Percentiles rank a stretch among this genome's conserved stretches.
Conservation (phyloP, 2,888 invertebrate genomes). For the Polymixis flavicincta region DNA sequence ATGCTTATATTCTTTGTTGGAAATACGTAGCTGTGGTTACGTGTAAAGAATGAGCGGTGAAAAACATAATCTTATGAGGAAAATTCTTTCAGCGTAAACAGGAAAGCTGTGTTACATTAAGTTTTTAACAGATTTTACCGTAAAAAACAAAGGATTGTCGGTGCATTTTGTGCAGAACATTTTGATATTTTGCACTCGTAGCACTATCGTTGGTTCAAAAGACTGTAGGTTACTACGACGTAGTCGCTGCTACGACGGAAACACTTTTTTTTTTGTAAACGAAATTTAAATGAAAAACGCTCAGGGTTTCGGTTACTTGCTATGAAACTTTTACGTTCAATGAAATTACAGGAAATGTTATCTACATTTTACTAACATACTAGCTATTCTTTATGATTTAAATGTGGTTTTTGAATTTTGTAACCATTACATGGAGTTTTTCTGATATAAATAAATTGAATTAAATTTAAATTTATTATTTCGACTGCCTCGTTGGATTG, state of each 20-base stretch:
- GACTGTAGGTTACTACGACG: slow-evolving; percentile 38
- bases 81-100: slow-evolving; percentile 13
- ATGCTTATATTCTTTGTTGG: slow-evolving; percentile 7
- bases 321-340: slow-evolving; percentile 20
- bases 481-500: background rate
- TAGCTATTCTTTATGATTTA: no score
- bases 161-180: slow-evolving; percentile 7
- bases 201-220: slow-evolving; percentile 16
- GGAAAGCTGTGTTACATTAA: slow-evolving; percentile 7
- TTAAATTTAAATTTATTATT: no score
- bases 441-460: no score
- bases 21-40: slow-evolving; percentile 1
- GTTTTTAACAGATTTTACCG: slow-evolving; percentile 20
- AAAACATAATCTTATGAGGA: slow-evolving; percentile 11
- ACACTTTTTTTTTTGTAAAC: slow-evolving; percentile 19
- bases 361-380: background rate
- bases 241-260: slow-evolving; percentile 34
- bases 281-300: slow-evolving; percentile 3
- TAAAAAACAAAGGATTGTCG: slow-evolving; percentile 36
- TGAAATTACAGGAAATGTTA: background rate
- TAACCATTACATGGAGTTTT: no score
- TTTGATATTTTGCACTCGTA: slow-evolving; percentile 39
- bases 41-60: slow-evolving; percentile 11
- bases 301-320: background rate
- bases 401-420: no score